phyloP scores from a whole-genome alignment of 2,113 vertebrate species.

The Amphilophus citrinellus region DNA sequence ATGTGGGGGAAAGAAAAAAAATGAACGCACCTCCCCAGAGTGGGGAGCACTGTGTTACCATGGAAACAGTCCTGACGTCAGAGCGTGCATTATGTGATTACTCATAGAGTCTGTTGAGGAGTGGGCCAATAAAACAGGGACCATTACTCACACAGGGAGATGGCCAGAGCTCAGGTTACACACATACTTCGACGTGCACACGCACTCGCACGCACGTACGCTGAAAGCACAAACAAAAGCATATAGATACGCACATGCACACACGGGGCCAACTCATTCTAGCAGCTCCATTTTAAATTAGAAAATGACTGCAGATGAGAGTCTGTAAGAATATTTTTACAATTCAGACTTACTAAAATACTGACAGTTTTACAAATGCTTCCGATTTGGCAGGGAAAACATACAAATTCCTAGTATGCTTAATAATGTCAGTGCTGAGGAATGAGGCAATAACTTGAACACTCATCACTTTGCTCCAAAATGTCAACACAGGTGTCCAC shows the following conservation, averaged over 20 bases:
- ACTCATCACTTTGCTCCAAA: conserved; percentile 16
- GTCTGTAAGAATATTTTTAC: conserved; percentile 52
- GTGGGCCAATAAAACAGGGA: conserved; percentile 80
- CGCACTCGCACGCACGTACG: conserved; percentile 2
- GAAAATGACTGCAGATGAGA: conserved; percentile 26
- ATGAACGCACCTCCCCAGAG: conserved; percentile 71
- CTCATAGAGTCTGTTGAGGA: conserved; percentile 81
- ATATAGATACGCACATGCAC: conserved; percentile 31
- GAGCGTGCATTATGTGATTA: conserved; percentile 82
- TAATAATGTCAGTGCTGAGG: conserved; percentile 41
- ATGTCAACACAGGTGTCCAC: conserved; percentile 17
- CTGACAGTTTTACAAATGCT: conserved; percentile 49
- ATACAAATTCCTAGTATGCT: conserved; percentile 29
- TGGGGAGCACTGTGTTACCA: conserved; percentile 75
- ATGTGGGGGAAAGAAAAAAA: conserved; percentile 50
- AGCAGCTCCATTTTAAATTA: conserved; percentile 35
- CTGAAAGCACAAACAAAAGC: conserved; percentile 36
- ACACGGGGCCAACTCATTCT: conserved; percentile 24
- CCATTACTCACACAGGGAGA: conserved; percentile 78
- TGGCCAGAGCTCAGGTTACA: conserved; percentile 74
- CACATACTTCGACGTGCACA: conserved; percentile 46
- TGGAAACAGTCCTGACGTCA: conserved; percentile 80
- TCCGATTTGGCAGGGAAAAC: conserved; percentile 50
- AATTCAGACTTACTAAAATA: conserved; percentile 53
- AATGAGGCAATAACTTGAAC: conserved; percentile 47